Base-by-base conservation (phyloP, 2,113 vertebrate species). In the Oncorhynchus mykiss region DNA sequence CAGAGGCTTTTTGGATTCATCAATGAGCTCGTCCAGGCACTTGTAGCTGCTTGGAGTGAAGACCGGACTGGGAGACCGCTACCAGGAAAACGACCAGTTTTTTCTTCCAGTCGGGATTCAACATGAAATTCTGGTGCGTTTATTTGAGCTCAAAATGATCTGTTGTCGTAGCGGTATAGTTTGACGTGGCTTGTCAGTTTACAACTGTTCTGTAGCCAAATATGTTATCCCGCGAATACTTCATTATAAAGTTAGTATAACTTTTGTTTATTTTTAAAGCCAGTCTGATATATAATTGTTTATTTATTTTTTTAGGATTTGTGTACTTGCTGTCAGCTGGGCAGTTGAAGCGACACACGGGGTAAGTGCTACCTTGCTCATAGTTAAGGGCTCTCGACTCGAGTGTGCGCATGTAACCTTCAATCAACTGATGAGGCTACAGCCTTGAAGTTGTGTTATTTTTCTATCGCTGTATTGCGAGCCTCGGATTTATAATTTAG, bases 41-140 rank as follows among this genome's bases (percentile, higher is more conserved):
- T 85, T 74, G 81, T 85, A 34, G 79, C 70, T 70, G 65, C 68
- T 84, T 82, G 59, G 59, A 62, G 72, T 91, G 89, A 90, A 88
- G 82, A 81, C 74, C 71, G 67, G 79, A 70, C 74, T 31, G 60
- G 64, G 51, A 49, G 39, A 62, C 66, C 57, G 49, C 71, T 82
- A 75, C 11, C 76, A 20, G 31, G 69, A 64, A 31, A 72, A 60
- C 25, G 78, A 83, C 77, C 84, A 70, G 74, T 74, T 80, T 76
- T 76, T 62, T 49, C 67, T 51, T 45, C 77, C 70, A 75, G 73
- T 31, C 79, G 18, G 77, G 81, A 82, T 51, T 75, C 72, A 90
- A 82, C 39, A 94, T 94, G 93, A 90, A 86, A 60, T 24, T 90
- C 73, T 83, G 87, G 93, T 94, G 72, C 87, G 90, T 57, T 7